Evolutionary conservation across 2,797 vertebrate genomes (phyloP).

Genomic region (Mastacembelus armatus): DNA sequence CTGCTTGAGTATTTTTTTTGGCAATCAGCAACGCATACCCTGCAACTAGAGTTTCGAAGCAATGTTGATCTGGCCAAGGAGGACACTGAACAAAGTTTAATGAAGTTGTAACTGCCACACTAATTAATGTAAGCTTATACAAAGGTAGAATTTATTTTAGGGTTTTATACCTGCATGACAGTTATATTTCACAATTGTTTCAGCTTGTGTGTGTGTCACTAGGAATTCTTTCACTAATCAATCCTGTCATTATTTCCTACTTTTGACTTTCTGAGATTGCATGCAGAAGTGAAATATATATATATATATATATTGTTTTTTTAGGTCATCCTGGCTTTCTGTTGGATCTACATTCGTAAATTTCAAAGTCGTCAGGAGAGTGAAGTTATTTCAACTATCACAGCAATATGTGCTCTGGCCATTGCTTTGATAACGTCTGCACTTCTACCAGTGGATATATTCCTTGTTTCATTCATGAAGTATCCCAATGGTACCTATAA

Average conservation of each 20-base stretch:
- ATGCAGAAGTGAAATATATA: accelerated
- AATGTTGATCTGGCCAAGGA: background rate
- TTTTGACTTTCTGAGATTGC: background rate
- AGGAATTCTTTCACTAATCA: background rate
- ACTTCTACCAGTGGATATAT: conserved; percentile 97
- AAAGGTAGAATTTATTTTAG: background rate
- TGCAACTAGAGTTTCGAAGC: background rate
- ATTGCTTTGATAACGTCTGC: conserved; percentile 96
- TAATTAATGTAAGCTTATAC: background rate
- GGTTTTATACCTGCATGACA: background rate
- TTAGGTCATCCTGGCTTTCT: conserved; percentile 93
- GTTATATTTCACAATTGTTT: background rate
- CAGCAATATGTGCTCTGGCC: conserved; percentile 95
- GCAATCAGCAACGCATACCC: background rate
- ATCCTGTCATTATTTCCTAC: background rate
- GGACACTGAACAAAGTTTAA: background rate
- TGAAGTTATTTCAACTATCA: conserved; percentile 96
- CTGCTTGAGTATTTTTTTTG: conserved; percentile 13
- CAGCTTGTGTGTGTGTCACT: background rate
- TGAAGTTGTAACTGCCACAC: background rate
- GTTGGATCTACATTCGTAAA: conserved; percentile 97
- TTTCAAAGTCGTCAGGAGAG: conserved; percentile 98
- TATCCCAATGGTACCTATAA: conserved; percentile 96
- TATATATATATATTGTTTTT: too few relatives aligned
- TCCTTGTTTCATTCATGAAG: conserved; percentile 98